phyloP scores from a whole-genome alignment of 1,140 invertebrate species.

The Trachymyrmex septentrionalis region DNA sequence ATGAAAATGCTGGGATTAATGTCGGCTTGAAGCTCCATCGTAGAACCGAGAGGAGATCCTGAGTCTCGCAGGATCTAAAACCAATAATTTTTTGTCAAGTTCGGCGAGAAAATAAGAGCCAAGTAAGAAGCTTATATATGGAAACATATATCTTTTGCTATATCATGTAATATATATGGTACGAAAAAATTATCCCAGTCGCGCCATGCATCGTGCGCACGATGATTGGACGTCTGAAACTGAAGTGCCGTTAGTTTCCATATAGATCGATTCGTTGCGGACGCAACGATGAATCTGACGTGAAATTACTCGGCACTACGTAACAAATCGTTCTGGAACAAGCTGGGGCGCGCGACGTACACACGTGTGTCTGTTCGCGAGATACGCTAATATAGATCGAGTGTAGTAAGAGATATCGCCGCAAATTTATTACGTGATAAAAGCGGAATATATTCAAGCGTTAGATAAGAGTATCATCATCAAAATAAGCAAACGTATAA shows the following conservation, averaged over 20 bases:
- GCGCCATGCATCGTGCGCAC: not conserved
- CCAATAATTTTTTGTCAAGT: constrained; percentile 25
- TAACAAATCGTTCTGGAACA: constrained; percentile 55
- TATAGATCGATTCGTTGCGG: constrained; percentile 22
- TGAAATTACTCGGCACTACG: constrained; percentile 41
- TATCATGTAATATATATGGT: not conserved
- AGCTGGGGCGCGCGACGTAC: constrained; percentile 14
- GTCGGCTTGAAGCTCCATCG: not conserved
- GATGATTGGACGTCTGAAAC: constrained; percentile 42
- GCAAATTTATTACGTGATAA: not conserved
- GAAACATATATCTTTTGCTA: not conserved
- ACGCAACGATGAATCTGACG: constrained; percentile 51
- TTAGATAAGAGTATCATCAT: not conserved
- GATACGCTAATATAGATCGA: constrained; percentile 31
- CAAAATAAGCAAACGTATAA: not conserved
- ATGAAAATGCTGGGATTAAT: constrained; percentile 53
- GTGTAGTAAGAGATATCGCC: not conserved
- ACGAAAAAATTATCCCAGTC: constrained; percentile 36
- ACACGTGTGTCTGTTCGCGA: constrained; percentile 1
- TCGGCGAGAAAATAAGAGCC: constrained; percentile 24
- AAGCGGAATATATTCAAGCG: not conserved
- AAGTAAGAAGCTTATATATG: constrained; percentile 29
- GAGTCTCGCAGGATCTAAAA: not conserved
- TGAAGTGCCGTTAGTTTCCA: constrained; percentile 51
- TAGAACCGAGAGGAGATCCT: not conserved